A percentile compares a stretch with the other conserved stretches of the same genome.
phyloP scores from a whole-genome alignment of 2,888 invertebrate genomes.

The Andrena flavipes region DNA sequence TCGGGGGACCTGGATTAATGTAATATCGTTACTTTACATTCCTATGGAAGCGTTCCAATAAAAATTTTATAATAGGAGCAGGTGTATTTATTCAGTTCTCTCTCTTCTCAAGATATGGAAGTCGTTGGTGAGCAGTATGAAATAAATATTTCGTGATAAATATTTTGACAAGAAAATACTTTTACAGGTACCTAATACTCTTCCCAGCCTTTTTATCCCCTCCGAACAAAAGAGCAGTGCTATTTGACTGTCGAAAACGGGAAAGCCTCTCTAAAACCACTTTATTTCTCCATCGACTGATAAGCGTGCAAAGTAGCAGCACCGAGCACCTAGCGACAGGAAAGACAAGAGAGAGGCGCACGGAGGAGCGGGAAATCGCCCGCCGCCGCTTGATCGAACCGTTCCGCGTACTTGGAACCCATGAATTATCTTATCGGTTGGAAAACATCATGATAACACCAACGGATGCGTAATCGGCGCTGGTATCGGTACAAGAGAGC shows the following conservation, averaged over 20 bases:
- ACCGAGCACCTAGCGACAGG: neutral
- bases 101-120: no score
- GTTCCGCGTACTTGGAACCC: slow-evolving; percentile 26
- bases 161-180: neutral
- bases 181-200: no score
- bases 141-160: no score
- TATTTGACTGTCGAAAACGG: neutral
- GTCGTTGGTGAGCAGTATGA: no score
- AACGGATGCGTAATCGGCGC: slow-evolving; percentile 50
- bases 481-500: slow-evolving; percentile 51
- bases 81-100: no score
- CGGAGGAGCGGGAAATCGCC: neutral
- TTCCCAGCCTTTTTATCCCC: neutral
- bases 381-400: neutral
- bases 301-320: neutral
- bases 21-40: no score
- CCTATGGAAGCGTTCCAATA: no score
- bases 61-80: no score
- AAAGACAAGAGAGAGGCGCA: neutral
- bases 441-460: slow-evolving; percentile 65
- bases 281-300: neutral
- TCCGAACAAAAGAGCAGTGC: neutral
- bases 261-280: neutral
- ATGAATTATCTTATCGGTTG: slow-evolving; percentile 66
- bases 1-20: no score